Evolutionary conservation across 1,140 invertebrate species (phyloP).

Genomic region (Magallana ariakensis): DNA sequence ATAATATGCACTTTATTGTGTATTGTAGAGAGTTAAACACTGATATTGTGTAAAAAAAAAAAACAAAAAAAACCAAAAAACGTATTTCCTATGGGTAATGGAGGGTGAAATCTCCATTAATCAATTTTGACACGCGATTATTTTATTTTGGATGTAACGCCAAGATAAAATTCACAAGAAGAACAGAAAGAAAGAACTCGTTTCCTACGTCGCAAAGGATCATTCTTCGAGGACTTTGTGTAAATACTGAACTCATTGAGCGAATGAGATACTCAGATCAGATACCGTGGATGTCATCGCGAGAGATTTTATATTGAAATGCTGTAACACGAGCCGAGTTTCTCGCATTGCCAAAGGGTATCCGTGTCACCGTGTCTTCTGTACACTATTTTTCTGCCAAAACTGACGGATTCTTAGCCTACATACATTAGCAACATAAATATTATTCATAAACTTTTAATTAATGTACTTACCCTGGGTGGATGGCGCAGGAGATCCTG

Average conservation of each 20-base stretch:
- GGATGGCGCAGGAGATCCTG: background rate
- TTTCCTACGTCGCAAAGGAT: background rate
- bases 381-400: background rate
- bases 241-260: background rate
- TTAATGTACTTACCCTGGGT: background rate
- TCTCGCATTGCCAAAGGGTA: constrained; percentile 21
- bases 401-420: too few species aligned
- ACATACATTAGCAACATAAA: too few species aligned
- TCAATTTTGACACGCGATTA: background rate
- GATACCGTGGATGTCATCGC: background rate
- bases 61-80: too few species aligned
- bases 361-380: background rate
- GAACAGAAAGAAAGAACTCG: background rate
- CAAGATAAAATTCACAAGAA: background rate
- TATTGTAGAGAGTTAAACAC: too few species aligned
- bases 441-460: too few species aligned
- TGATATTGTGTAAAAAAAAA: too few species aligned
- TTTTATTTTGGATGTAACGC: background rate
- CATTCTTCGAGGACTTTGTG: background rate
- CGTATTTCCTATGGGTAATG: too few species aligned
- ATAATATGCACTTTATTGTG: too few species aligned
- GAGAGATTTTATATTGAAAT: background rate
- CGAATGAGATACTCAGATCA: background rate
- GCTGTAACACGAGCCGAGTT: background rate
- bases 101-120: too few species aligned